A percentile compares a stretch with the other conserved stretches of the same genome.
Evolutionary conservation across 2,888 invertebrate species (phyloP).

Genomic region (Pandemis cinnamomeana): DNA sequence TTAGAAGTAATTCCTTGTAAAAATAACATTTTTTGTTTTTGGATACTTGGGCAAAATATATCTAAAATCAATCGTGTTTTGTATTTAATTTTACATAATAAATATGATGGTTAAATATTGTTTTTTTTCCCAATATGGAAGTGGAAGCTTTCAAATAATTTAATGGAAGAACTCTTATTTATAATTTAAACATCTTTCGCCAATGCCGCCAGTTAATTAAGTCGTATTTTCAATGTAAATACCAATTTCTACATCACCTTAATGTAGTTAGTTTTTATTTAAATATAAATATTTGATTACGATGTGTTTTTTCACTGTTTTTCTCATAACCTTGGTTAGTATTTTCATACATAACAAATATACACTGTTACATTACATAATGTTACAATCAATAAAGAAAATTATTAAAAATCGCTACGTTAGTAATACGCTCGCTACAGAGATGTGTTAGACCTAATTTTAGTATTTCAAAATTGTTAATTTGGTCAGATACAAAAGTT

Average conservation of each 20-base stretch:
- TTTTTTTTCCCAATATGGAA: slow-evolving; percentile 4
- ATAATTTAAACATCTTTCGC: slow-evolving; percentile 9
- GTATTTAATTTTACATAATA: neutral
- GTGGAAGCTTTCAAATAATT: slow-evolving; percentile 16
- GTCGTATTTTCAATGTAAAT: neutral
- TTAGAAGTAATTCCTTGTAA: slow-evolving; percentile 30
- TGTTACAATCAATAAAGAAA: slow-evolving; percentile 21
- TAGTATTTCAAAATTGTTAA: slow-evolving; percentile 39
- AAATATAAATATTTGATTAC: slow-evolving; percentile 5
- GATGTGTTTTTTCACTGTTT: neutral
- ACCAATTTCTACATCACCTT: slow-evolving; percentile 11
- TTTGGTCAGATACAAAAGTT: slow-evolving; percentile 51
- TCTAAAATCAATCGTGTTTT: neutral
- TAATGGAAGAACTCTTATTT: slow-evolving; percentile 26
- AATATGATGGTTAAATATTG: slow-evolving; percentile 4
- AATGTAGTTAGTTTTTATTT: slow-evolving; percentile 10
- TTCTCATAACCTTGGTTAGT: neutral
- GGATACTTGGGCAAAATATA: neutral
- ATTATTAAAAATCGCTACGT: slow-evolving; percentile 27
- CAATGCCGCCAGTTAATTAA: neutral
- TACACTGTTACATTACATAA: neutral
- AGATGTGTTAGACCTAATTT: slow-evolving; percentile 11
- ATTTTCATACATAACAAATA: neutral
- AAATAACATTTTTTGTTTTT: slow-evolving; percentile 16
- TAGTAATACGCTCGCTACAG: slow-evolving; percentile 15